Evolutionary conservation across 2,888 invertebrate genomes (phyloP).

Genomic region (Stenchaetothrips biformis): DNA sequence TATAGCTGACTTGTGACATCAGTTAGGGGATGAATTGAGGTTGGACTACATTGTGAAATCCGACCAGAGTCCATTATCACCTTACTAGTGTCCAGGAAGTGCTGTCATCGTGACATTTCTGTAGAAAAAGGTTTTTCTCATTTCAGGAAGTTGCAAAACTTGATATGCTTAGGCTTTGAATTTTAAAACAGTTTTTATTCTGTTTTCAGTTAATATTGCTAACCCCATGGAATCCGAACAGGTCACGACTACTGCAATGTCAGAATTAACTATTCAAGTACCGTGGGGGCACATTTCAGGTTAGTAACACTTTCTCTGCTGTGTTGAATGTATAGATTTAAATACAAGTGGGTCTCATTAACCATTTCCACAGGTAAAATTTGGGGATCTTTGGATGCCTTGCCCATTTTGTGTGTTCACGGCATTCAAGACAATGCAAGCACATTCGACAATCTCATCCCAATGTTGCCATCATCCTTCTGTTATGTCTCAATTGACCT

Average conservation of each 20-base stretch:
- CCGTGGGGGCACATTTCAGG: conserved; percentile 42
- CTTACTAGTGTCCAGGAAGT: no score
- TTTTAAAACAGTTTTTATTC: background rate
- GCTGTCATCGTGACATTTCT: no score
- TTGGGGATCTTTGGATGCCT: conserved; percentile 40
- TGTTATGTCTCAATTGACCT: conserved; percentile 46
- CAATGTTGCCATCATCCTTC: conserved; percentile 42
- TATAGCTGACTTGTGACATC: no score
- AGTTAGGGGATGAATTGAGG: no score
- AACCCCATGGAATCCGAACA: background rate
- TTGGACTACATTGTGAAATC: no score
- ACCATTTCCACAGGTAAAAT: conserved; percentile 38
- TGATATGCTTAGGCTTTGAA: no score
- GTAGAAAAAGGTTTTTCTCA: no score
- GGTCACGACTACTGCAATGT: background rate
- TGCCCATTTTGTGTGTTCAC: conserved; percentile 46
- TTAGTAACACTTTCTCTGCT: conserved; percentile 32
- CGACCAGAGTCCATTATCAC: no score
- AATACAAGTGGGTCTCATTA: background rate
- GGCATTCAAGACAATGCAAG: conserved; percentile 47
- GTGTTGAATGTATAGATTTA: background rate
- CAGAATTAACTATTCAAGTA: conserved; percentile 39
- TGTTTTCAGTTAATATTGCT: background rate
- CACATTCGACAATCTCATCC: conserved; percentile 46
- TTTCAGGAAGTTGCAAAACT: no score